Percentiles rank a stretch among this genome's conserved stretches.
These are phyloP conservation scores for Pogonomyrmex barbatus DNA, from an alignment of 1,140 invertebrate species.

Conservation along the genomic window DNA sequence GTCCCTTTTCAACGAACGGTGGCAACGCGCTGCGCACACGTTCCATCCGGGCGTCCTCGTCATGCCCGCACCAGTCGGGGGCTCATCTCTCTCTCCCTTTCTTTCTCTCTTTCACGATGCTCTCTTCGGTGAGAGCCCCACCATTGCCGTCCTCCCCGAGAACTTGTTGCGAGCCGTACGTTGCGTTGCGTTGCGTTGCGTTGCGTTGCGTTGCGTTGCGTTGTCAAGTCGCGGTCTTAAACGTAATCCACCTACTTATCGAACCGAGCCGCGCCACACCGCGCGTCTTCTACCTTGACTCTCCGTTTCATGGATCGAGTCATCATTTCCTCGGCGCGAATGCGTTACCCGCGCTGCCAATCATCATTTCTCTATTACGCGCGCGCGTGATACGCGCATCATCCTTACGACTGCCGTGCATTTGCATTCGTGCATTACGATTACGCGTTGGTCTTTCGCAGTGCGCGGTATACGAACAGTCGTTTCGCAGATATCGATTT, in stretches of 20 bases:
- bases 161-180: constrained; percentile 68
- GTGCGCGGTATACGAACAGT: neutral
- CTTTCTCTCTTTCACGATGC: constrained; percentile 11
- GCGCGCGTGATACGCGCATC: constrained; percentile 46
- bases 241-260: constrained; percentile 79
- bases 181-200: constrained; percentile 41
- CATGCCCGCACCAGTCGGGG: constrained; percentile 30
- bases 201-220: constrained; percentile 58
- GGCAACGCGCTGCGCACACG: constrained; percentile 74
- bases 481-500: constrained; percentile 19
- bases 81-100: constrained; percentile 35
- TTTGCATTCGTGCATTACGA: constrained; percentile 46
- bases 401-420: constrained; percentile 33
- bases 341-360: constrained; percentile 61
- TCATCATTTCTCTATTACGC: constrained; percentile 60
- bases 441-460: constrained; percentile 32
- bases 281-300: constrained; percentile 10
- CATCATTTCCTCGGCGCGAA: constrained; percentile 69
- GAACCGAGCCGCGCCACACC: neutral
- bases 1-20: constrained; percentile 82
- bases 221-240: constrained; percentile 78
- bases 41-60: constrained; percentile 43
- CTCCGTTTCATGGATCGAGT: constrained; percentile 44
- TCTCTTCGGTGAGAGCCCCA: constrained; percentile 30
- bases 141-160: constrained; percentile 30